Evolutionary conservation across 2,888 invertebrate genomes (phyloP).

Genomic region (Drosophila paramelanica): DNA sequence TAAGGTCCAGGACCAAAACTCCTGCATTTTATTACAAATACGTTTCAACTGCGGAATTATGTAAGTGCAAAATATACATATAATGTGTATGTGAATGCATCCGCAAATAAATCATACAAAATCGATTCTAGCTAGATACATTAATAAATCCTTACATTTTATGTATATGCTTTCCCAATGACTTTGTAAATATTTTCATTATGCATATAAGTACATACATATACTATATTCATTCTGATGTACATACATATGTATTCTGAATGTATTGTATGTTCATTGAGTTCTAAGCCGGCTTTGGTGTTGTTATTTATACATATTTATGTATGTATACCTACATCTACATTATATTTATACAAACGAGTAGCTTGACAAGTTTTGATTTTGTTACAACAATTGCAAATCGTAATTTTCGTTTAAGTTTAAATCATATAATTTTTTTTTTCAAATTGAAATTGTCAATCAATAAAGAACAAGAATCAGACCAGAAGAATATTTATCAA

Average conservation of each 20-base stretch:
- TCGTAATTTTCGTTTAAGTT: conserved; percentile 40
- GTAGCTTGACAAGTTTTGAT: conserved; percentile 52
- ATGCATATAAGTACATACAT: conserved; percentile 32
- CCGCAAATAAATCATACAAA: conserved; percentile 12
- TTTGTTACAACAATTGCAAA: conserved; percentile 55
- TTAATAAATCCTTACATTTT: conserved; percentile 23
- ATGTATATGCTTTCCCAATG: conserved; percentile 44
- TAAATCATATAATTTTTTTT: conserved; percentile 36
- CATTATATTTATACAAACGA: conserved; percentile 28
- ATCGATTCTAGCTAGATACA: conserved; percentile 45
- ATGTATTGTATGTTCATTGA: conserved; percentile 12
- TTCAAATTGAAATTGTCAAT: conserved; percentile 36
- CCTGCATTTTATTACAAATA: conserved; percentile 18
- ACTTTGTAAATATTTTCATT: conserved; percentile 64
- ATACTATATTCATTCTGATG: conserved; percentile 21
- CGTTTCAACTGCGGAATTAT: not conserved
- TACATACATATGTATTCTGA: too few species aligned
- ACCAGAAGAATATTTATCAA: conserved; percentile 22
- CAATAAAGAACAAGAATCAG: conserved; percentile 56
- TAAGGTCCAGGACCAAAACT: conserved; percentile 52
- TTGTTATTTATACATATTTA: conserved; percentile 66
- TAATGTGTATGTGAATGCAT: conserved; percentile 12
- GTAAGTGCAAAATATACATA: conserved; percentile 4
- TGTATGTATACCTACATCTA: conserved; percentile 36
- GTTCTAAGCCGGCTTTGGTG: conserved; percentile 64